Conservation (phyloP, 2,888 invertebrate species). For the Autographa gamma region DNA sequence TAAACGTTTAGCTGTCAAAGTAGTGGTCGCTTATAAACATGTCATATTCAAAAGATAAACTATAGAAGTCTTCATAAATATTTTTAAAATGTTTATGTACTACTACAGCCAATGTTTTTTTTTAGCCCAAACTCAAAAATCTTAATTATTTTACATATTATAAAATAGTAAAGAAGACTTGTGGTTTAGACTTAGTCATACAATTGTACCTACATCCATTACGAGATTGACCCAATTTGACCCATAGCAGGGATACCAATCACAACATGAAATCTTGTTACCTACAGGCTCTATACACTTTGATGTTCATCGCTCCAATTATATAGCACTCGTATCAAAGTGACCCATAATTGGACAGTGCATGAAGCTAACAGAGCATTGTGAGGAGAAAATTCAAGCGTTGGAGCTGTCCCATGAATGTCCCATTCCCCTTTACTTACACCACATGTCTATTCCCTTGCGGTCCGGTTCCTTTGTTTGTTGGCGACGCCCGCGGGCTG, state of each 20-base stretch:
- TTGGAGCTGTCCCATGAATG: slow-evolving; percentile 24
- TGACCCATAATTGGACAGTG: slow-evolving; percentile 5
- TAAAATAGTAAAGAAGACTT: too few relatives aligned
- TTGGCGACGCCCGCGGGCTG: slow-evolving; percentile 77
- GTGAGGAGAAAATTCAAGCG: slow-evolving; percentile 10
- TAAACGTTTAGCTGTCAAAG: background rate
- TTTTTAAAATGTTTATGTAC: too few relatives aligned
- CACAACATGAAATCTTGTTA: background rate
- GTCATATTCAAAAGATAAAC: too few relatives aligned
- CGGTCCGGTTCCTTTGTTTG: slow-evolving; percentile 82
- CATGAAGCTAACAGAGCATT: background rate
- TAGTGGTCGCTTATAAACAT: too few relatives aligned
- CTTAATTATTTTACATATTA: too few relatives aligned
- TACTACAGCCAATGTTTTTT: too few relatives aligned
- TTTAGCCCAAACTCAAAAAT: too few relatives aligned
- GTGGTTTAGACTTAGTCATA: background rate
- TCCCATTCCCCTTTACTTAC: slow-evolving; percentile 49
- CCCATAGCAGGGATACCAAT: background rate
- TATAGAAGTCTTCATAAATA: too few relatives aligned
- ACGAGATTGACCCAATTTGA: background rate
- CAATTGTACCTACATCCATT: background rate
- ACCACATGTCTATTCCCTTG: slow-evolving; percentile 66
- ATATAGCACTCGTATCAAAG: slow-evolving; percentile 5
- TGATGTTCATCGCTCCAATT: slow-evolving; percentile 5
- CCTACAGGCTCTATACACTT: background rate